Percentiles rank a stretch among this genome's conserved stretches.
phyloP scores from a whole-genome alignment of 2,888 invertebrate genomes.

The Campoplex nolae region DNA sequence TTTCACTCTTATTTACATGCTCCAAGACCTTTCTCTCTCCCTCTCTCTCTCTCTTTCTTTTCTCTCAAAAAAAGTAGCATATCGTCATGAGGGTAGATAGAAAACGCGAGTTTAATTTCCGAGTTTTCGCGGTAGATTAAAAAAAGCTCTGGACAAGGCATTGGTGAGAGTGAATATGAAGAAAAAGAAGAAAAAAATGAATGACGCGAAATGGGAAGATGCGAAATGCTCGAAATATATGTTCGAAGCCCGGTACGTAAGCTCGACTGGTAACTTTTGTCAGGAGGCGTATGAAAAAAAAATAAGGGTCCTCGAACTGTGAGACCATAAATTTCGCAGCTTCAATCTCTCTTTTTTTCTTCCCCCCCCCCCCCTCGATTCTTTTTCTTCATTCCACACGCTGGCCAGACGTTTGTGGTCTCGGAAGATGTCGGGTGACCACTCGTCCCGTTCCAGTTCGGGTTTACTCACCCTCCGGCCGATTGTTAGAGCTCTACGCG shows the following conservation, averaged over 20 bases:
- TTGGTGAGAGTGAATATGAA: neutral
- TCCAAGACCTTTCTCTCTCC: conserved; percentile 5
- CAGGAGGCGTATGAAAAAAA: neutral
- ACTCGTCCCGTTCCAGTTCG: conserved; percentile 60
- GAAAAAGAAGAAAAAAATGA: neutral
- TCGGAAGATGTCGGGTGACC: conserved; percentile 29
- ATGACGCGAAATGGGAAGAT: too few relatives aligned
- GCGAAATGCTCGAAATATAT: too few relatives aligned
- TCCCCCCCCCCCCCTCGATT: neutral
- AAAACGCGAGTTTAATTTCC: neutral
- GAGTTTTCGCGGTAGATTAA: neutral
- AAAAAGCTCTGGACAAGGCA: neutral
- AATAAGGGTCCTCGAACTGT: neutral
- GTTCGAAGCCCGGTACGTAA: neutral
- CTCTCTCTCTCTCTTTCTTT: neutral
- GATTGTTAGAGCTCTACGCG: conserved; percentile 54
- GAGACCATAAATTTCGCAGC: conserved; percentile 16
- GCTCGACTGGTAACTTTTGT: neutral
- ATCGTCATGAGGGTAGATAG: neutral
- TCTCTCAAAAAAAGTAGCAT: neutral
- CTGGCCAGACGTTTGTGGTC: neutral
- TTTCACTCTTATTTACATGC: conserved; percentile 12
- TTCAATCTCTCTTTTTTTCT: neutral
- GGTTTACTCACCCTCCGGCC: conserved; percentile 62
- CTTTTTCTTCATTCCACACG: conserved; percentile 36